Evolutionary conservation across 2,797 vertebrate species (phyloP), one percentile per base, ranked within the genome.

Genomic region (Salarias fasciatus): DNA sequence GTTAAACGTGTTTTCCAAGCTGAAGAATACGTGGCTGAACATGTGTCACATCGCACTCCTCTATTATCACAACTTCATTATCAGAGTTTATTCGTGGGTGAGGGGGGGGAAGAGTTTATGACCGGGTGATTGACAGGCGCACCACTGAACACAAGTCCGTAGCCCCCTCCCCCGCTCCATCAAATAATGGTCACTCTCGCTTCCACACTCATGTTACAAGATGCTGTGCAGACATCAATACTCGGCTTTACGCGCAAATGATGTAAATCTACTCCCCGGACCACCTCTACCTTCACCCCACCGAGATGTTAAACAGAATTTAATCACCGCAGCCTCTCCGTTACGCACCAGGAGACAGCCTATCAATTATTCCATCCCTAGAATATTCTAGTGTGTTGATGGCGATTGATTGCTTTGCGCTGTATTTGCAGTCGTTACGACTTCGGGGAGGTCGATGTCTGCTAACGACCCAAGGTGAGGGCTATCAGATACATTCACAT

Each of bases 321-420:
- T 84, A 86, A 90, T 90, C 84, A 89, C 83, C 76, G 46, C 65
- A 66, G 78, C 83, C 56, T 89, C 85, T 82, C 73, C 58, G 79
- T 83, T 86, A 79, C 77, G 75, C 82, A 62, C 72, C 70, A 74
- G 75, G 77, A 87, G 80, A 87, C 79, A 76, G 73, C 85, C 86
- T 83, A 86, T 90, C 86, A 89, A 87, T 89, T 87, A 90, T 88
- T 77, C 72, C 81, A 83, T 83, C 79, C 79, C 77, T 45, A 51
- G 81, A 86, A 88, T 86, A 87, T 84, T 86, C 81, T 58, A 59
- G 72, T 58, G 79, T 75, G 87, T 79, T 86, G 80, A 87, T 85
- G 82, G 70, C 80, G 72, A 90, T 89, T 90, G 86, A 90, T 89
- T 86, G 79, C 82, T 62, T 48, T 73, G 80, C 71, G 71, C 84